Evolutionary conservation across 2,888 invertebrate genomes (phyloP).

Genomic region (Scaptomyza tumidula): DNA sequence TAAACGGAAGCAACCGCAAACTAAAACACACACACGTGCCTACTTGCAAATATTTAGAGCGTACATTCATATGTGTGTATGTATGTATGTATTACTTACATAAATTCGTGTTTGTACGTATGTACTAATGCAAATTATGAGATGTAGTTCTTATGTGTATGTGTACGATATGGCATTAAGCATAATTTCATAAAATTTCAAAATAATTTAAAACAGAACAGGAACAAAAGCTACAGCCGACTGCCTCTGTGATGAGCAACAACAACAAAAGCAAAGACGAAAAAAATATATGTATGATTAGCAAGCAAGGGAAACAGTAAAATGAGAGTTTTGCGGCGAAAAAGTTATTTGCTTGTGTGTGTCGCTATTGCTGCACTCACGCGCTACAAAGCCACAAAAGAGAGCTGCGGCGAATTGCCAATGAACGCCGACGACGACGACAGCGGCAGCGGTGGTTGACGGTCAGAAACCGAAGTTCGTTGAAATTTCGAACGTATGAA

Average conservation of each 20-base stretch:
- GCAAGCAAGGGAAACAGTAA: constrained; percentile 22
- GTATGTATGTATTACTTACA: not conserved
- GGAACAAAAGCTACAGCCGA: constrained; percentile 34
- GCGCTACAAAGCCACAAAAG: constrained; percentile 56
- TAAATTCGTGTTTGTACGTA: not conserved
- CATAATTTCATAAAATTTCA: constrained; percentile 28
- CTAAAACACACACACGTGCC: constrained; percentile 3
- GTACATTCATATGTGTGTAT: not conserved
- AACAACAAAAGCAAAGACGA: constrained; percentile 11
- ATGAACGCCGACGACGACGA: constrained; percentile 55
- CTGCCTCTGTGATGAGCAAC: constrained; percentile 32
- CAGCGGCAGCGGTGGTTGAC: constrained; percentile 54
- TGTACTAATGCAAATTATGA: constrained; percentile 4
- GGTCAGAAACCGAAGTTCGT: constrained; percentile 71
- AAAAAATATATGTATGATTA: constrained; percentile 24
- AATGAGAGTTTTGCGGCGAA: constrained; percentile 37
- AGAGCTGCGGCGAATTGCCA: constrained; percentile 52
- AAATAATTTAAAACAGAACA: constrained; percentile 26
- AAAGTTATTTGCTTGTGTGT: constrained; percentile 19
- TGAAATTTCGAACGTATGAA: constrained; percentile 75
- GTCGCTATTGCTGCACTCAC: constrained; percentile 1
- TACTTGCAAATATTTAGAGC: constrained; percentile 1
- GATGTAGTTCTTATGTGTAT: not conserved
- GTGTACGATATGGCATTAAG: constrained; percentile 11
- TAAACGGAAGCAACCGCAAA: constrained; percentile 11